These are phyloP conservation scores for Allygus modestus DNA, from an alignment of 2,888 invertebrate genomes.

Conservation along the genomic window DNA sequence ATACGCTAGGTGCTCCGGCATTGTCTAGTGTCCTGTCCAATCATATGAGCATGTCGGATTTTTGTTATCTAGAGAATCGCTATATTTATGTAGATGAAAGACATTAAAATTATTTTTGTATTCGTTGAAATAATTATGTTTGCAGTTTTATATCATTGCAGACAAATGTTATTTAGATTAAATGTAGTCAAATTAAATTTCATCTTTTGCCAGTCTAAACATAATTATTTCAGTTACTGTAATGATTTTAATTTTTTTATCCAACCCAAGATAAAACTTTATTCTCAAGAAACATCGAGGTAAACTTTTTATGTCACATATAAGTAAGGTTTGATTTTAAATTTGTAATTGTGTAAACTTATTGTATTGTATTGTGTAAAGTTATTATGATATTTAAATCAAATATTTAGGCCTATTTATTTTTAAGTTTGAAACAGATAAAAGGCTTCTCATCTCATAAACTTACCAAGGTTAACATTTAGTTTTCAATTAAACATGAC, in stretches of 20 bases:
- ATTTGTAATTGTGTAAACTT: no score
- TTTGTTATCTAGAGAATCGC: not conserved
- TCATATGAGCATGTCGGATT: constrained; percentile 36
- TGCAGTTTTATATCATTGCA: constrained; percentile 1
- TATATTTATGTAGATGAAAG: constrained; percentile 18
- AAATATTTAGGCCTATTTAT: no score
- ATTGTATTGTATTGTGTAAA: no score
- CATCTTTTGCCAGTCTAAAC: not conserved
- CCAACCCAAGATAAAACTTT: no score
- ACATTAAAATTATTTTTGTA: constrained; percentile 38
- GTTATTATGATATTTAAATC: no score
- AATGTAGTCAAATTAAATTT: not conserved
- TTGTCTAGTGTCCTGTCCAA: constrained; percentile 46
- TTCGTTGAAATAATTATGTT: constrained; percentile 39
- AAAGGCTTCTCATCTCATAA: no score
- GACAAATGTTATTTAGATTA: constrained; percentile 5
- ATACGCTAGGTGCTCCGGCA: constrained; percentile 25
- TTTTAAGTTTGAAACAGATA: no score
- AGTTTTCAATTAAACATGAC: no score
- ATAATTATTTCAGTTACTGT: not conserved
- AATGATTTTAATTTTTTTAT: no score
- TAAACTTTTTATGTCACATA: no score
- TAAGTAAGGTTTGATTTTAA: not conserved
- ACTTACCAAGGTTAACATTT: no score
- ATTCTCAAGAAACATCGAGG: no score